Conservation (phyloP, 2,113 vertebrate genomes). For the Rhabdornis inornatus region DNA sequence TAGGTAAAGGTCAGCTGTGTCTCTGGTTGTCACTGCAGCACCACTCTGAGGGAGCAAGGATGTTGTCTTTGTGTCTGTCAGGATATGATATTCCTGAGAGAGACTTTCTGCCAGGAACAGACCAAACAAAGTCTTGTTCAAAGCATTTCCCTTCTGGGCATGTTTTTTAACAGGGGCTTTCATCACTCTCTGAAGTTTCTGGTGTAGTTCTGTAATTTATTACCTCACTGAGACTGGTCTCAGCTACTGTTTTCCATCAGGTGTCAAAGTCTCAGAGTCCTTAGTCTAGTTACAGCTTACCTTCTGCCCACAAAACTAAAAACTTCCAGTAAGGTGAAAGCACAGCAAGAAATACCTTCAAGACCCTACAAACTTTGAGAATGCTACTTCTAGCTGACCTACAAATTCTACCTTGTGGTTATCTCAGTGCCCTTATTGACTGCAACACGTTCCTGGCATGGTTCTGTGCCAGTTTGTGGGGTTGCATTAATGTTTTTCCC, state of each 20-base stretch:
- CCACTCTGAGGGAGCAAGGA: not conserved
- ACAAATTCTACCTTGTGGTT: not conserved
- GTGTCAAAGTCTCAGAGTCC: not conserved
- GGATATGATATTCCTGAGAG: not conserved
- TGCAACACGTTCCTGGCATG: rapidly evolving
- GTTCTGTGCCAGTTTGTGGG: not conserved
- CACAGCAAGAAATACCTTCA: not conserved
- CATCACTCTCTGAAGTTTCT: not conserved
- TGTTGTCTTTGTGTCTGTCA: not conserved
- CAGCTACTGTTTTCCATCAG: not conserved
- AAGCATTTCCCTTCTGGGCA: not conserved
- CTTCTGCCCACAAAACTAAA: not conserved
- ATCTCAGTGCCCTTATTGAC: not conserved
- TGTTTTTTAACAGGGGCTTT: not conserved
- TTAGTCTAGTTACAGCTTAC: not conserved
- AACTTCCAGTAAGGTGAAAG: not conserved
- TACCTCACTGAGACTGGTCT: not conserved
- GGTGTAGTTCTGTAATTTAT: not conserved
- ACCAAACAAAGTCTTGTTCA: not conserved
- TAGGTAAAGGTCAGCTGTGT: not conserved
- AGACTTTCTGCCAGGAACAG: not conserved
- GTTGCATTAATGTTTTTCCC: not conserved
- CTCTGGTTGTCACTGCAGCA: not conserved
- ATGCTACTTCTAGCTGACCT: not conserved
- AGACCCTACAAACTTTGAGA: not conserved